A percentile compares a stretch with the other conserved stretches of the same genome.
phyloP scores from a whole-genome alignment of 2,113 vertebrate genomes.

The Protomyctophum bolini region DNA sequence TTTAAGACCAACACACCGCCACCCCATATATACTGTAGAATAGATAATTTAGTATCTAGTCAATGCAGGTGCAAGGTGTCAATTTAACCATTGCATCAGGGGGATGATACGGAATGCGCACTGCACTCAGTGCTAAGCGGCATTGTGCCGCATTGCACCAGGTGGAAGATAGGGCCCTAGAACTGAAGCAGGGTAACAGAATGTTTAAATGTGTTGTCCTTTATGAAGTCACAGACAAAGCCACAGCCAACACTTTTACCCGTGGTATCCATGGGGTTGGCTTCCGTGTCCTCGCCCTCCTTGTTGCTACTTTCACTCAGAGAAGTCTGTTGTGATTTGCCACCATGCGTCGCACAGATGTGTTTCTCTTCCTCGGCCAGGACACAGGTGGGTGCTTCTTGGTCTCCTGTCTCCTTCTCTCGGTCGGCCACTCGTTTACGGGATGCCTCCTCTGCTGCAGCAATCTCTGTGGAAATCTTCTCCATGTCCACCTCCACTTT shows the following conservation, averaged over 20 bases:
- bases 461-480: conserved; percentile 95
- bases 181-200: not conserved
- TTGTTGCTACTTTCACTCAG: conserved; percentile 50
- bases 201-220: not conserved
- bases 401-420: conserved; percentile 89
- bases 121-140: too few relatives aligned
- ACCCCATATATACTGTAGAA: too few relatives aligned
- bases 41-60: too few relatives aligned
- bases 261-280: conserved; percentile 35
- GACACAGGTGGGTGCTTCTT: conserved; percentile 73
- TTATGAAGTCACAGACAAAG: not conserved
- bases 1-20: too few relatives aligned
- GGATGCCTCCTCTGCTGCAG: conserved; percentile 92
- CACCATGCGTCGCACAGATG: conserved; percentile 65
- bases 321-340: conserved; percentile 53
- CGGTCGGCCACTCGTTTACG: conserved; percentile 90
- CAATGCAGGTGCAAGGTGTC: too few relatives aligned
- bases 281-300: conserved; percentile 52
- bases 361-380: conserved; percentile 74
- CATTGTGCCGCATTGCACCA: too few relatives aligned
- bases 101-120: too few relatives aligned
- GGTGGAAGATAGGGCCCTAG: too few relatives aligned
- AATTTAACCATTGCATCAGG: too few relatives aligned
- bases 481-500: conserved; percentile 99
- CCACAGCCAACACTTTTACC: conserved; percentile 35